These are phyloP conservation scores for Malacosoma neustria DNA, from an alignment of 2,888 invertebrate species.

Conservation along the genomic window DNA sequence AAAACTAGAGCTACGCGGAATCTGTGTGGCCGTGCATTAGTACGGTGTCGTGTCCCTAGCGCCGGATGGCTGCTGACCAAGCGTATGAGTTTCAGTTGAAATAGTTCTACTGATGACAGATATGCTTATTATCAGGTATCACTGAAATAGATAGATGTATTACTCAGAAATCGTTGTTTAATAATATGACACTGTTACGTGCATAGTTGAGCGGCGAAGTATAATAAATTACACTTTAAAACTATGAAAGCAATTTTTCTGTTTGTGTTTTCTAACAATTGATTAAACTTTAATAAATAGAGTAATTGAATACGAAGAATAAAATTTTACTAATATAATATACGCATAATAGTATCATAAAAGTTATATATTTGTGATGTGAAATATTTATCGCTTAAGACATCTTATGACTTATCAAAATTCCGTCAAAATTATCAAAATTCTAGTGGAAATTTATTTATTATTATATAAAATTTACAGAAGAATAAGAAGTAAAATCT, in stretches of 20 bases:
- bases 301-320: too few species aligned
- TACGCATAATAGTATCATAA: too few species aligned
- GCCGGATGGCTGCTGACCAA: slow-evolving; percentile 40
- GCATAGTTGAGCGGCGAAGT: not conserved
- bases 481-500: too few species aligned
- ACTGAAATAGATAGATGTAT: slow-evolving; percentile 29
- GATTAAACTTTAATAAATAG: too few species aligned
- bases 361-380: too few species aligned
- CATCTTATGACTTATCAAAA: too few species aligned
- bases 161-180: slow-evolving; percentile 29
- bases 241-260: not conserved
- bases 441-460: too few species aligned
- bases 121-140: slow-evolving; percentile 37
- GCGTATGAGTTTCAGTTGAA: slow-evolving; percentile 50
- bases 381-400: too few species aligned
- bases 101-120: slow-evolving; percentile 42
- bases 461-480: too few species aligned
- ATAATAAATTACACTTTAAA: not conserved
- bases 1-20: slow-evolving; percentile 30
- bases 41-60: slow-evolving; percentile 49
- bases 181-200: slow-evolving; percentile 14
- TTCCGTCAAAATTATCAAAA: too few species aligned
- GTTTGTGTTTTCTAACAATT: not conserved
- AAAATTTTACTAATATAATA: too few species aligned
- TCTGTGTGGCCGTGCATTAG: slow-evolving; percentile 36